These are phyloP conservation scores for Marasmarcha lunaedactyla DNA, from an alignment of 2,888 invertebrate genomes.

Conservation along the genomic window DNA sequence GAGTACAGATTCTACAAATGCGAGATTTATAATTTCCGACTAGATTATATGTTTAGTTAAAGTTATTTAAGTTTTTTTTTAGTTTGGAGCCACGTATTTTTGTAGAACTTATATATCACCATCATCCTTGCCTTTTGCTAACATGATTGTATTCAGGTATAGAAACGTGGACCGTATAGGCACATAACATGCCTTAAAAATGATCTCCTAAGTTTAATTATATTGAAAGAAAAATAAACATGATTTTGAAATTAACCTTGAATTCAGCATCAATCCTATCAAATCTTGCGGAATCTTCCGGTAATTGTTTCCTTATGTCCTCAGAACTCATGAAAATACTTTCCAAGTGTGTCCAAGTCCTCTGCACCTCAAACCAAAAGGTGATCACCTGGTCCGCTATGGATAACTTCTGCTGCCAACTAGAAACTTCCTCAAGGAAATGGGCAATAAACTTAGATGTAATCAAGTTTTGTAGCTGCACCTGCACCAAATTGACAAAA, in stretches of 20 bases:
- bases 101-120: too few relatives aligned
- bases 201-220: too few relatives aligned
- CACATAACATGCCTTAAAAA: too few relatives aligned
- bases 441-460: slow-evolving; percentile 97
- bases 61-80: too few relatives aligned
- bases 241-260: slow-evolving; percentile 66
- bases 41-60: neutral
- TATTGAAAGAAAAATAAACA: too few relatives aligned
- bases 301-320: slow-evolving; percentile 93
- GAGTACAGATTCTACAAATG: neutral
- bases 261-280: slow-evolving; percentile 92
- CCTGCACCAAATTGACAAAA: slow-evolving; percentile 60
- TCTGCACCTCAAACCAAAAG: slow-evolving; percentile 95
- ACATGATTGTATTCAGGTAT: too few relatives aligned
- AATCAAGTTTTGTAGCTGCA: slow-evolving; percentile 94
- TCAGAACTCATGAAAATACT: slow-evolving; percentile 98
- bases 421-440: slow-evolving; percentile 93
- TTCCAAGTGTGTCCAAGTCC: slow-evolving; percentile 97
- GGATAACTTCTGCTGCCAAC: slow-evolving; percentile 93
- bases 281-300: slow-evolving; percentile 93
- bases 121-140: too few relatives aligned
- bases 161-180: too few relatives aligned
- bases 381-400: slow-evolving; percentile 94
- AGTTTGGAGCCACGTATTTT: too few relatives aligned
- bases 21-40: neutral